Evolutionary conservation across 35 echinoderm and acorn worm species (phyloP), one percentile per base, ranked within the genome.

Genomic region (Chiridota heheva): DNA sequence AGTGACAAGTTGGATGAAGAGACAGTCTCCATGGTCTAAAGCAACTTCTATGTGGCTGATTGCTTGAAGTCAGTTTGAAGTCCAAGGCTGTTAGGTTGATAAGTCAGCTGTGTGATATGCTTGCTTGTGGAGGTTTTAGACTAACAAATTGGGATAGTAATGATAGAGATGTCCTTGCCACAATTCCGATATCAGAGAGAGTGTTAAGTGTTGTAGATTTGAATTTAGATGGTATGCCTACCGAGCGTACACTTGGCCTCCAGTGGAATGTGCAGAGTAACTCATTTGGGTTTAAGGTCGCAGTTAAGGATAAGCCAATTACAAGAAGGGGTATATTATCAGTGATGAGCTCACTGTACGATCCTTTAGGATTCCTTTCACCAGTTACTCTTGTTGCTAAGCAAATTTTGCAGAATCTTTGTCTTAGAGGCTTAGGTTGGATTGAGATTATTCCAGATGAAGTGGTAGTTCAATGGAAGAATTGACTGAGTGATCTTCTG

Each of bases 81-180:
- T 15, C 65, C 12, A 58, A 83, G 10, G 80, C 91, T 44, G 44
- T 61, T 8, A 24, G 39, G 15, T 61, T 93, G 36, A 44, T 51
- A 48, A 48, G 40, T 3, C 30, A 88, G 20, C 68, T 79, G 35
- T 63, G 24, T 4, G 65, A 63, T 34, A 13, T 84, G 41, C 77
- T 86, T 40, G 24, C 5, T 16, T 69, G 46, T 7, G 90, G 90
- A 27, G 90, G 90, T 59, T 93, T 93, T 32, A 26, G 70, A 13
- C 71, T 88, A 8, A 88, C 84, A 29, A 93, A 93, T 20, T 93
- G 90, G 85, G 44, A 88, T 25, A 68, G 78, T 57, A 93, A 82
- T 32, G 58, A 62, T 40, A 58, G 39, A 36, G 40, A 69, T 30
- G 78, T 93, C 18, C 13, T 88, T 12, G 74, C 34, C 7, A 55